Base-by-base conservation (phyloP, 2,113 vertebrate species). In the Crocuta crocuta region DNA sequence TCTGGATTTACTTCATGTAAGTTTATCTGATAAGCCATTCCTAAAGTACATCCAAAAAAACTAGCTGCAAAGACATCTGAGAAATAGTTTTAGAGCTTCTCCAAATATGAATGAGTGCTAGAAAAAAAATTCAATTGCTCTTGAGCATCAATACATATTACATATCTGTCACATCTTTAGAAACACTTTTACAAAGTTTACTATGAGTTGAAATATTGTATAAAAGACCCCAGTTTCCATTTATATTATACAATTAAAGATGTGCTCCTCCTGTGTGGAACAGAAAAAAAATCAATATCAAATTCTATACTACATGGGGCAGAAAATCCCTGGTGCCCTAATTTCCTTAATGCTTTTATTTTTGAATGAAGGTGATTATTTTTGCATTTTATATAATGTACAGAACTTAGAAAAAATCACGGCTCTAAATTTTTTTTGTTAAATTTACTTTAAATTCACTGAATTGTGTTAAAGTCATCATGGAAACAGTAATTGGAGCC, bases 301-400 rank as follows among this genome's bases (percentile, higher is more conserved):
- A 89, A 70, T 66, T 84, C 45, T 89, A 48, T 50, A 63, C 10
- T 79, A 31, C 80, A 19, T 48, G 12, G 2, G 23, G 9, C 0
- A 58, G n/a, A 55, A 31, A 2, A 17, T 33, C 2, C 24, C 10
- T 50, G 13, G 61, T 86, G 11, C 7, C 24, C 23, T 80, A 31
- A 88, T 88, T 96, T 80, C 31, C 43, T 53, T 76, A 70, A 70
- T 65, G 23, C 15, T 82, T 87, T 63, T 70, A 50, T 86, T 97
- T 93, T 53, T 92, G 17, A 63, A 2, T 24, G 1, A 88, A 39
- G 39, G 3, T 26, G 5, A 87, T 28, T 65, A 33, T 76, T 16
- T 50, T 88, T 84, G 8, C 2, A 88, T 2, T 92, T 95, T 43
- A 35, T 65, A 9, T n/a, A 80, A 65, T n/a, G 58, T 48, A 50